These are phyloP conservation scores for Ostrea denselamellosa DNA, from an alignment of 1,140 invertebrate genomes.

Conservation along the genomic window DNA sequence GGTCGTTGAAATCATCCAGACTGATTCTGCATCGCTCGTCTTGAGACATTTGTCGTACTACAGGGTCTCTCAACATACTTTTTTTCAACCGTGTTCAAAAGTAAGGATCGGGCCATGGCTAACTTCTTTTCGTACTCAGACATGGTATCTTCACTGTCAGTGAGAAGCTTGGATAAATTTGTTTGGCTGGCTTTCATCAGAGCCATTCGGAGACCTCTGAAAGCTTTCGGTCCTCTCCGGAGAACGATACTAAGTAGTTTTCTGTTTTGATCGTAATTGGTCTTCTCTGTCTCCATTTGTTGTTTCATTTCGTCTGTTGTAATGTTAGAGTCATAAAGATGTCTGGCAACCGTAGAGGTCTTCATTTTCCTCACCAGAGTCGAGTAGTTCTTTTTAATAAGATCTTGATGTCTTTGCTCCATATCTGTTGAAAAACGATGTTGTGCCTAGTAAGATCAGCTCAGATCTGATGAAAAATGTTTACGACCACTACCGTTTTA, in stretches of 20 bases:
- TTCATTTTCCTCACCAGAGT: background rate
- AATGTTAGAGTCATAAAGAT: background rate
- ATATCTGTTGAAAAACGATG: background rate
- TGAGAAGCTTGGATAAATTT: too few species aligned
- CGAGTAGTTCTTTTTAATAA: background rate
- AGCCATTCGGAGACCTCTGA: slow-evolving; percentile 20
- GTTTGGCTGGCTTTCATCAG: background rate
- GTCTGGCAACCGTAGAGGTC: background rate
- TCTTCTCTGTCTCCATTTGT: background rate
- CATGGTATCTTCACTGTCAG: too few species aligned
- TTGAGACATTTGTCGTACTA: background rate
- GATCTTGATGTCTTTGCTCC: slow-evolving; percentile 8
- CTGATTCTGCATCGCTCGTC: background rate
- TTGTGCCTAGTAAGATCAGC: background rate
- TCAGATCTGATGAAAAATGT: slow-evolving; percentile 2
- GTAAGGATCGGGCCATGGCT: background rate
- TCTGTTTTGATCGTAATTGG: slow-evolving; percentile 28
- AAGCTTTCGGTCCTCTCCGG: slow-evolving; percentile 19
- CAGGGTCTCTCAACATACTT: too few species aligned
- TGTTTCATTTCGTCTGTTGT: background rate
- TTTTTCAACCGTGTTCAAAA: background rate
- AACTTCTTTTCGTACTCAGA: slow-evolving; percentile 39
- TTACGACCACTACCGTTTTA: background rate
- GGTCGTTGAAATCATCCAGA: background rate
- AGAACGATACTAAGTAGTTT: slow-evolving; percentile 30